Base-by-base conservation (phyloP, 2,113 vertebrate genomes). In the Cricetomys ansorgei region DNA sequence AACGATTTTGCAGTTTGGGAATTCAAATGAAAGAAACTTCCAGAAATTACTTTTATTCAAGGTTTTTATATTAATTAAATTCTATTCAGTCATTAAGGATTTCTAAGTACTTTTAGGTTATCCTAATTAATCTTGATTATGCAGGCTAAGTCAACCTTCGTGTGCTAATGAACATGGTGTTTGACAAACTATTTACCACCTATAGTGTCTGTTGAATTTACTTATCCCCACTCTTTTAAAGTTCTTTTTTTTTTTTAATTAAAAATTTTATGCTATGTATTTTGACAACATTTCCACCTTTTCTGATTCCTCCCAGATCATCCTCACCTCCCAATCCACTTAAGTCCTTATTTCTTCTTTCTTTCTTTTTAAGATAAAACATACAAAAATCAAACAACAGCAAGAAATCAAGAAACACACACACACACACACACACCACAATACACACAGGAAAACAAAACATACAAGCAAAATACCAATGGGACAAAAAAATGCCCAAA, bases 61-160 rank as follows among this genome's bases (percentile, higher is more conserved):
- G 72, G 31, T 23, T 59, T 57, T 70, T 81, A 57, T 50, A 23
- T 76, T 43, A 53, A 53, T 87, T 43, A 79, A 80, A 7, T 89
- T 77, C 48, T 62, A 10, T 67, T 17, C 45, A 76, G 25, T 55
- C 55, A 62, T 53, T 93, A 80, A 59, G 64, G 7, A 37, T 93
- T 93, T 43, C 55, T 19, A 75, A 62, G 40, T 88, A 88, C 25
- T 93, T 92, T 94, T 15, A 69, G 29, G 37, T 67, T 85, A 83
- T 83, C 34, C 62, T 72, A 85, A 53, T 92, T 94, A 67, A 29
- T 91, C 19, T 86, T 89, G 31, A 57, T 65, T 92, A 27, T 37
- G 75, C 11, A 96, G 50, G 25, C 31, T 48, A 91, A 95, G 43
- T 13, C 27, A 80, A 73, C 13, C 40, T 67, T 19, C 77, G 6